phyloP scores from a whole-genome alignment of 2,797 vertebrate genomes.

The Pangasius sanitwongsei region DNA sequence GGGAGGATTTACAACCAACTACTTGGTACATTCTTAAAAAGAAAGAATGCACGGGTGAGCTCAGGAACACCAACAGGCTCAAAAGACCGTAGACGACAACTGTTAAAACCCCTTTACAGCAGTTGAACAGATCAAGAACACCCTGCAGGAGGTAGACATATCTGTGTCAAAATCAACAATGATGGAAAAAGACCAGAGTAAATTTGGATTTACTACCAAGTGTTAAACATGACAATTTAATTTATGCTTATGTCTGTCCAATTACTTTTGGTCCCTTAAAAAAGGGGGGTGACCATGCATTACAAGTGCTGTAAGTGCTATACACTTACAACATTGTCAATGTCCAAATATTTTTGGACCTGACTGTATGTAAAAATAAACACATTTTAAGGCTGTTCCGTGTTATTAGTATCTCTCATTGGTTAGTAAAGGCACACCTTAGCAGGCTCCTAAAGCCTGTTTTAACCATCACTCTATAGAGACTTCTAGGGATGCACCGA shows the following conservation, averaged over 20 bases:
- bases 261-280: not conserved
- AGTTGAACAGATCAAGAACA: not conserved
- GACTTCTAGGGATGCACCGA: not conserved
- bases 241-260: not conserved
- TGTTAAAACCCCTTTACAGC: not conserved
- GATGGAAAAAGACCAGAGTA: not conserved
- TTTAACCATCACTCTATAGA: not conserved
- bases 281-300: not conserved
- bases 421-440: not conserved
- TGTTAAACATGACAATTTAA: not conserved
- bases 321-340: not conserved
- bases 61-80: not conserved
- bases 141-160: not conserved
- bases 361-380: no score
- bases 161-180: not conserved
- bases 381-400: not conserved
- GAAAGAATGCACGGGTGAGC: not conserved
- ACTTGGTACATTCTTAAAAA: not conserved
- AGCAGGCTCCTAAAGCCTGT: no score
- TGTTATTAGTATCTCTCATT: not conserved
- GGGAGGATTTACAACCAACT: not conserved
- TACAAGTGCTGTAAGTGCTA: not conserved
- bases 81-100: not conserved
- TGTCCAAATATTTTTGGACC: not conserved
- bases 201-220: not conserved